Percentiles rank a stretch among this genome's conserved stretches.
phyloP scores from a whole-genome alignment of 2,888 invertebrate genomes.

The Gymnosoma rotundatum region DNA sequence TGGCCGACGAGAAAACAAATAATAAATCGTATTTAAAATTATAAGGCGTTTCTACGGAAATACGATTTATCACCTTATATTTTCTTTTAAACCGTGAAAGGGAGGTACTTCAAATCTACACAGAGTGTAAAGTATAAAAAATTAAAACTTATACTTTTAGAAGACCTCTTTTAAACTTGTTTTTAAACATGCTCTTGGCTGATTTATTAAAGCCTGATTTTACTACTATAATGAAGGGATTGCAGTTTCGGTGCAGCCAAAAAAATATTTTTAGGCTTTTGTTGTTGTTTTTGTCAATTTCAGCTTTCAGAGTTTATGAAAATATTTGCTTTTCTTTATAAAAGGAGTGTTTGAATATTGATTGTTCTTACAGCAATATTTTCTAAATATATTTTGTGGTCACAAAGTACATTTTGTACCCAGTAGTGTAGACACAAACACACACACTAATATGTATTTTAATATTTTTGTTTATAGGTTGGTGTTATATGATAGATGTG shows the following conservation, averaged over 20 bases:
- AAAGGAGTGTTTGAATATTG: constrained; percentile 66
- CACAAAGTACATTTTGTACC: constrained; percentile 17
- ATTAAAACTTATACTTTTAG: no score
- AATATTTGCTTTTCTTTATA: constrained; percentile 38
- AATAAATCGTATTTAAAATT: no score
- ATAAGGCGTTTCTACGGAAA: no score
- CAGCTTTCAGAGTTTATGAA: constrained; percentile 4
- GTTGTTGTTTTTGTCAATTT: constrained; percentile 7
- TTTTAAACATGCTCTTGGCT: no score
- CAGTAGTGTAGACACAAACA: not conserved
- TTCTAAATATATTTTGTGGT: constrained; percentile 46
- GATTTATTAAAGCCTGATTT: not conserved
- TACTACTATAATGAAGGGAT: no score
- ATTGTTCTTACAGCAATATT: constrained; percentile 35
- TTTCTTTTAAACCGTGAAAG: no score
- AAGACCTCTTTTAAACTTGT: no score
- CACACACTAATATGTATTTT: not conserved
- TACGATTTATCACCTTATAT: no score
- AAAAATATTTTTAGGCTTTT: not conserved
- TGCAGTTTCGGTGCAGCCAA: no score
- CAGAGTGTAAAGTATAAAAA: no score
- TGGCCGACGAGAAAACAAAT: no score
- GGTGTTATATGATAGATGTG: constrained; percentile 21
- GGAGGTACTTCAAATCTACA: no score
- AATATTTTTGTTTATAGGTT: not conserved